Conservation (phyloP, 2,797 vertebrate species). For the Pseudochirops cupreus region DNA sequence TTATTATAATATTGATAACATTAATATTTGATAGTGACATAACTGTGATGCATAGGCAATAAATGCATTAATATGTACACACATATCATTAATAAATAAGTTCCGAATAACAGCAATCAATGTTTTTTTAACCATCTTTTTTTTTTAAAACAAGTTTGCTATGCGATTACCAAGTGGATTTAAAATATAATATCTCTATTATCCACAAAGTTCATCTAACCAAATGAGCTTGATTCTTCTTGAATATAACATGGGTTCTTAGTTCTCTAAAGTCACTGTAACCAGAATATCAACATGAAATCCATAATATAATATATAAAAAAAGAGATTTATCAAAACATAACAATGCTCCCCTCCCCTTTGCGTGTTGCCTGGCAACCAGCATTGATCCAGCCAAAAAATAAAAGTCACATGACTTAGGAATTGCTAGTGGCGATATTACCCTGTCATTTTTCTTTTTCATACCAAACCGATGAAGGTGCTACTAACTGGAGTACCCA, state of each 20-base stretch:
- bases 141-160: constrained; percentile 73
- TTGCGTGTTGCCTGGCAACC: constrained; percentile 88
- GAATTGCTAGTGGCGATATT: constrained; percentile 88
- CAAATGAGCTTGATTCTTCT: constrained; percentile 34
- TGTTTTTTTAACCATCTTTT: constrained; percentile 73
- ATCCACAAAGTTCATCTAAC: constrained; percentile 66
- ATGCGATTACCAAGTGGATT: constrained; percentile 61
- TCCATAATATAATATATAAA: constrained; percentile 78
- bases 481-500: constrained; percentile 80
- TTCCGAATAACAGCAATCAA: constrained; percentile 80
- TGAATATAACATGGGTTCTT: constrained; percentile 61
- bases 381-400: constrained; percentile 85
- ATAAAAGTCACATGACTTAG: constrained; percentile 87
- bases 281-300: constrained; percentile 70
- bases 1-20: constrained; percentile 87
- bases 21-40: constrained; percentile 87
- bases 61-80: constrained; percentile 85
- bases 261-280: constrained; percentile 38
- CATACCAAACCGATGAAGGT: constrained; percentile 83
- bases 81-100: constrained; percentile 85
- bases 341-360: constrained; percentile 73
- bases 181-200: constrained; percentile 56
- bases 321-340: constrained; percentile 84
- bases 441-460: constrained; percentile 88
- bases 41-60: constrained; percentile 85